Evolutionary conservation across 2,113 vertebrate genomes (phyloP).

Genomic region (Corapipo altera): DNA sequence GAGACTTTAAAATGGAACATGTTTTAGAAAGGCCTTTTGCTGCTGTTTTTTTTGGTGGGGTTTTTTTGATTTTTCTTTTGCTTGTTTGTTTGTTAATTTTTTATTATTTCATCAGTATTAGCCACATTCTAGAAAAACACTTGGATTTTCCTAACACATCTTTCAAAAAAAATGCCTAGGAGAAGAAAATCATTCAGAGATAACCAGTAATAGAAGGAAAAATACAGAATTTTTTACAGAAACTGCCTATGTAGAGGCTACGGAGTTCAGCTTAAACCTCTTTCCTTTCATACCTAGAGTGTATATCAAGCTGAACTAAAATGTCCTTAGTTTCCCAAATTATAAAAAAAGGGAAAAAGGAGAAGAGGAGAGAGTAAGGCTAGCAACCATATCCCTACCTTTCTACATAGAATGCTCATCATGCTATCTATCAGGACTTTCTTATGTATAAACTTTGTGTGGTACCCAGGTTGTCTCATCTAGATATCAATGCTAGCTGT

Average conservation of each 20-base stretch:
- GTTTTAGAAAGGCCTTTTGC: neutral
- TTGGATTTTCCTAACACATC: neutral
- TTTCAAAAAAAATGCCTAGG: neutral
- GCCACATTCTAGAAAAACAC: neutral
- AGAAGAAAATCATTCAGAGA: neutral
- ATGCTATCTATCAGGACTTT: neutral
- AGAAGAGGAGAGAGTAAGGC: neutral
- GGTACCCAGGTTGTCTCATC: neutral
- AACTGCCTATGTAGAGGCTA: neutral
- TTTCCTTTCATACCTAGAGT: neutral
- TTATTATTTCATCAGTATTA: neutral
- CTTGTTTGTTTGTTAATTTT: neutral
- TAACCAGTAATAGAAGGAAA: neutral
- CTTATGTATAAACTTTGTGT: neutral
- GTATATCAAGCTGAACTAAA: conserved; percentile 50
- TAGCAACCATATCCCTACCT: neutral
- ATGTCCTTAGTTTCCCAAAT: conserved; percentile 27
- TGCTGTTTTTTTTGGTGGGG: neutral
- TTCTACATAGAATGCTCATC: conserved; percentile 1
- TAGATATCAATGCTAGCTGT: neutral
- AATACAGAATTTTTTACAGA: neutral
- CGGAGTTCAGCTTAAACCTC: neutral
- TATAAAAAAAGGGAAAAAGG: conserved; percentile 19
- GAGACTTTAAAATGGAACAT: neutral
- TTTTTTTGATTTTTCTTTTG: neutral